These are phyloP conservation scores for Kryptolebias marmoratus DNA, from an alignment of 2,113 vertebrate species.

Conservation along the genomic window DNA sequence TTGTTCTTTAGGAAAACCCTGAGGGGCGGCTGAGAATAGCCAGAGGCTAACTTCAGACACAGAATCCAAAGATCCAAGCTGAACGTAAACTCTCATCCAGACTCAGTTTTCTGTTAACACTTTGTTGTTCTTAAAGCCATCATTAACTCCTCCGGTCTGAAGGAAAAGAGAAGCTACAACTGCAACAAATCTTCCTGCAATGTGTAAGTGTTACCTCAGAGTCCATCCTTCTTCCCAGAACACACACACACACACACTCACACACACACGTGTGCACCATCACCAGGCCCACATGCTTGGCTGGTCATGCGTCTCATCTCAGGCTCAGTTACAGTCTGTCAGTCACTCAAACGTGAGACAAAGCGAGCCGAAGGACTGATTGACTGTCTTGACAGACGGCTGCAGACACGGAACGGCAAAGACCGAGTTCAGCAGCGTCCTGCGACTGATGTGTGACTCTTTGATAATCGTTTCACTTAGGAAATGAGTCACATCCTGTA, in stretches of 20 bases:
- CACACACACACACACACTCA: slow-evolving; percentile 2
- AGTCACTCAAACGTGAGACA: slow-evolving; percentile 39
- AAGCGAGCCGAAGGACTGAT: slow-evolving; percentile 21
- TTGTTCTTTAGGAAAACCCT: slow-evolving; percentile 31
- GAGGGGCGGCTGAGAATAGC: slow-evolving; percentile 27
- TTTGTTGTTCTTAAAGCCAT: slow-evolving; percentile 48
- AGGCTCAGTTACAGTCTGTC: slow-evolving; percentile 26
- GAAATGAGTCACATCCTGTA: slow-evolving; percentile 4
- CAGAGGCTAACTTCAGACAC: slow-evolving; percentile 29
- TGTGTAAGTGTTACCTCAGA: slow-evolving; percentile 15
- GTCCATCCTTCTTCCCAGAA: slow-evolving; percentile 1
- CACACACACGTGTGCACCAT: slow-evolving; percentile 27
- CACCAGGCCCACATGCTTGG: slow-evolving; percentile 29
- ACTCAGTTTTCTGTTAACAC: slow-evolving; percentile 40
- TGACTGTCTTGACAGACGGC: slow-evolving; percentile 15
- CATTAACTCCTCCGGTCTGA: slow-evolving; percentile 45
- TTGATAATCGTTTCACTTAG: slow-evolving; percentile 17
- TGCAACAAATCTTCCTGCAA: slow-evolving; percentile 22
- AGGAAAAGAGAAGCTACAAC: slow-evolving; percentile 34
- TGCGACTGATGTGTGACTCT: slow-evolving; percentile 12
- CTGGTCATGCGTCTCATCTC: slow-evolving; percentile 41
- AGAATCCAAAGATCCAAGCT: slow-evolving; percentile 18
- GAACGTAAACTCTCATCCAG: slow-evolving; percentile 16
- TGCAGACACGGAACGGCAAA: slow-evolving; percentile 15
- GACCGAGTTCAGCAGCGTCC: slow-evolving; percentile 8